A percentile compares a stretch with the other conserved stretches of the same genome.
Evolutionary conservation across 2,797 vertebrate species (phyloP).

Genomic region (Intellagama lesueurii): DNA sequence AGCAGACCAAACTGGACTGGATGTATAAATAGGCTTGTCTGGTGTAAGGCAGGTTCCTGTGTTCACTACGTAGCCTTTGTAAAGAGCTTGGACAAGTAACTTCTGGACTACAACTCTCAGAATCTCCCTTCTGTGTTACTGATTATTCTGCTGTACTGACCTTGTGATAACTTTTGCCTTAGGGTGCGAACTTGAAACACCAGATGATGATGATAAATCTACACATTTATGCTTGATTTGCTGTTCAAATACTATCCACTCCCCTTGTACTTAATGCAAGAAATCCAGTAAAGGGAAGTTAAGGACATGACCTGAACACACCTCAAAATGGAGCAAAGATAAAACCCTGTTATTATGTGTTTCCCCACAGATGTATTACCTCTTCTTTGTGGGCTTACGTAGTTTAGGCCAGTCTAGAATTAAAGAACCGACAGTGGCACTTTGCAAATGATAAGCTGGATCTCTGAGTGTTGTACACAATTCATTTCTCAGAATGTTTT

Average conservation of each 20-base stretch:
- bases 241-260: constrained; percentile 58
- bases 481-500: constrained; percentile 25
- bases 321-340: constrained; percentile 56
- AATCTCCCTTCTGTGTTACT: neutral
- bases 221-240: constrained; percentile 60
- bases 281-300: constrained; percentile 56
- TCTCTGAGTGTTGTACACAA: constrained; percentile 5
- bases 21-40: neutral
- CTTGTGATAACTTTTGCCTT: constrained; percentile 71
- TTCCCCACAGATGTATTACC: constrained; percentile 56
- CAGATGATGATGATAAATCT: constrained; percentile 66
- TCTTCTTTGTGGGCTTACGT: constrained; percentile 48
- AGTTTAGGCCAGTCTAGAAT: constrained; percentile 35
- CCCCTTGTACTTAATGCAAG: constrained; percentile 45
- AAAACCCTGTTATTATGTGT: constrained; percentile 48
- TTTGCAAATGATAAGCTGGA: constrained; percentile 17
- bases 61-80: neutral
- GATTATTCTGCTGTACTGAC: constrained; percentile 52
- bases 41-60: neutral
- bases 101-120: neutral
- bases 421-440: constrained; percentile 22
- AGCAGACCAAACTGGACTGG: neutral
- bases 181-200: constrained; percentile 66
- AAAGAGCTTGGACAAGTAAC: neutral
- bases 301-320: constrained; percentile 68